Base-by-base conservation (phyloP, 2,113 vertebrate genomes). In the Pristiophorus japonicus region DNA sequence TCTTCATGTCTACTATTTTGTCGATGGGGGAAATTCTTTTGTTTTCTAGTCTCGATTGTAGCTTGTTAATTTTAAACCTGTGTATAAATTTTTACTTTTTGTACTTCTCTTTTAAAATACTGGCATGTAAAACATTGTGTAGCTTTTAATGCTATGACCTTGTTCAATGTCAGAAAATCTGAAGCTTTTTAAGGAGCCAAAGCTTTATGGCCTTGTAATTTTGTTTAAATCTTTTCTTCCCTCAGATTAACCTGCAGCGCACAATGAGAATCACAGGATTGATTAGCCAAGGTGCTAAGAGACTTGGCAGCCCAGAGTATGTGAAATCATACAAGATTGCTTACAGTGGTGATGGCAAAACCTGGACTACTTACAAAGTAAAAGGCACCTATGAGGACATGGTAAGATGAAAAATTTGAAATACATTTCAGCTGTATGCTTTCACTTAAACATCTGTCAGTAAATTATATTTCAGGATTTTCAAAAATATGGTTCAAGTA, bases 261-360 rank as follows among this genome's bases (percentile, higher is more conserved):
- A 99, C 98, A 97, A 99, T 99, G 99, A 97, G 99, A 97, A 98
- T 99, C 96, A 99, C 99, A 18, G 99, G 99, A 96, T 98, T 99
- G 96, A 99, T 99, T 97, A 99, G 99, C 95, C 99, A 99, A 97
- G 99, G 99, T 96, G 99, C 99, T 96, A 99, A 99, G 97, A 98
- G 99, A 96, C 99, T 99, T 96, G 99, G 99, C 96, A 99, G 99
- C 96, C 98, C 99, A 45, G 99, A 99, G 97, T 99, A 99, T 6
- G 98, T 99, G 95, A 99, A 99, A 98, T 99, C 99, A 51, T 99
- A 99, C 97, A 99, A 99, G 98, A 98, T 99, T 96, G 99, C 99
- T 73, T 99, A 98, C 96, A 99, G 99, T 92, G 98, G 99, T 95
- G 98, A 99, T 87, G 99, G 99, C 70, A 99, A 99, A 97, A 98